These are phyloP conservation scores for human (Homo sapiens) DNA, from an alignment of 2,113 vertebrate genomes.

Conservation along the genomic window DNA sequence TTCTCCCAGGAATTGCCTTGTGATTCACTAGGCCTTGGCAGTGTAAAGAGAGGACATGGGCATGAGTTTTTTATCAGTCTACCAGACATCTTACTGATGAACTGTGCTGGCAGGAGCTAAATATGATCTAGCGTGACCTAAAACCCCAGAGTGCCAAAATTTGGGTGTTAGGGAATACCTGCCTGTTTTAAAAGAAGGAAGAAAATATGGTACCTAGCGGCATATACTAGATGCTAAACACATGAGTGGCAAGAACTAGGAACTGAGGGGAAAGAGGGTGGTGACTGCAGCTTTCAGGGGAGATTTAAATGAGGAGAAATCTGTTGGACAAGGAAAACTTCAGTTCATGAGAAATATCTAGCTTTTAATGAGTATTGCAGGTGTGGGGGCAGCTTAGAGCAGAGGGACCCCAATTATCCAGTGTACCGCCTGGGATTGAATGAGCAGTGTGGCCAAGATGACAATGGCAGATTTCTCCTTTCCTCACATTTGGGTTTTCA, in stretches of 20 bases:
- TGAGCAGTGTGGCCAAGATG: accelerated
- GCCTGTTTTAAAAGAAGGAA: not conserved
- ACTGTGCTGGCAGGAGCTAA: not conserved
- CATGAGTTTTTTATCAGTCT: not conserved
- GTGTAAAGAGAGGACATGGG: not conserved
- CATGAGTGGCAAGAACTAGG: not conserved
- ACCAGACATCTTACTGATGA: slow-evolving; percentile 7
- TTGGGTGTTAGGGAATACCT: not conserved
- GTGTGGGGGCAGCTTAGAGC: not conserved
- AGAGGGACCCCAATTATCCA: not conserved
- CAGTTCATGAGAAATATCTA: not conserved
- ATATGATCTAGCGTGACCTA: not conserved
- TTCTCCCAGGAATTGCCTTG: slow-evolving; percentile 70
- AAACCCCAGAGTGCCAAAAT: not conserved
- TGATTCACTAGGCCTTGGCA: not conserved
- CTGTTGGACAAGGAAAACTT: not conserved
- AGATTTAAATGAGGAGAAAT: not conserved
- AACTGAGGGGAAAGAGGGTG: not conserved
- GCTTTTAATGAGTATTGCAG: not conserved
- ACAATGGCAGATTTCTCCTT: accelerated
- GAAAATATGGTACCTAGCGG: not conserved
- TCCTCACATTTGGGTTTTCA: not conserved
- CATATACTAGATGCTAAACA: not conserved
- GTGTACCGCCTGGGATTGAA: not conserved
- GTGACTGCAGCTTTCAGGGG: not conserved